These are phyloP conservation scores for Pectinophora gossypiella DNA, from an alignment of 1,140 invertebrate genomes.

Conservation along the genomic window DNA sequence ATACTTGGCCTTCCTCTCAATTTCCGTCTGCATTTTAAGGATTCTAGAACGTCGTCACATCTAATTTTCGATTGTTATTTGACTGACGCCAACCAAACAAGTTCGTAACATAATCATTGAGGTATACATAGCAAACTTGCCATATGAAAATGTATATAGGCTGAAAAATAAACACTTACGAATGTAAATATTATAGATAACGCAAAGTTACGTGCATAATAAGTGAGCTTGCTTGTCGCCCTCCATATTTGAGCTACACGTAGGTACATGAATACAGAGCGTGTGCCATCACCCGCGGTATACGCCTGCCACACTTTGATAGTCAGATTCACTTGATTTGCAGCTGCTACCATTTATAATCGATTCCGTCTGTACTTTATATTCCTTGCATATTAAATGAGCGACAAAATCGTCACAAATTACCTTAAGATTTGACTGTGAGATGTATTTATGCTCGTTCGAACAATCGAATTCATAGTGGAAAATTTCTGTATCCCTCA, in stretches of 20 bases:
- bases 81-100: no score
- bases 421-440: conserved; percentile 72
- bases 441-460: conserved; percentile 66
- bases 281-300: no score
- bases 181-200: conserved; percentile 53
- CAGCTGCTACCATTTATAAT: conserved; percentile 50
- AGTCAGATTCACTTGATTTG: conserved; percentile 59
- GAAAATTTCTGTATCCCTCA: conserved; percentile 36
- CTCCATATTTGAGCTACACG: conserved; percentile 42
- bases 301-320: conserved; percentile 44
- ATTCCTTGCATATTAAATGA: conserved; percentile 75
- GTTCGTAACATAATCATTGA: no score
- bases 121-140: no score
- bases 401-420: conserved; percentile 72
- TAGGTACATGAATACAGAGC: conserved; percentile 34
- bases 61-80: no score
- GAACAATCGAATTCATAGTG: conserved; percentile 41
- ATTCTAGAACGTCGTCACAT: no score
- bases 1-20: no score
- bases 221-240: conserved; percentile 26
- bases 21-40: no score
- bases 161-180: conserved; percentile 38
- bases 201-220: conserved; percentile 53
- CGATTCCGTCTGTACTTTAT: conserved; percentile 66
- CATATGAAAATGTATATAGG: no score